Conservation (phyloP, 2,888 invertebrate species). For the Lasioglossum leucozonium region DNA sequence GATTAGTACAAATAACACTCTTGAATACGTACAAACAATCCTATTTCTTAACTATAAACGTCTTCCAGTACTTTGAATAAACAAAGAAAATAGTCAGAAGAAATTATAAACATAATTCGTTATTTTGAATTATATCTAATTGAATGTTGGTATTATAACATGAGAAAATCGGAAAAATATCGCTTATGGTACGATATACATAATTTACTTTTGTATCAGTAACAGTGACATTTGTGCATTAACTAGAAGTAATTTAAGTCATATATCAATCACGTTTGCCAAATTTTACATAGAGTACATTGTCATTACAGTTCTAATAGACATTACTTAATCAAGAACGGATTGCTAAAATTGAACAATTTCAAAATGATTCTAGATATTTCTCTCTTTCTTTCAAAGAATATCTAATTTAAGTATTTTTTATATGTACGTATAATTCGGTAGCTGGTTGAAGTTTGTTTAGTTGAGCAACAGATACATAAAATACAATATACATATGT, state of each 20-base stretch:
- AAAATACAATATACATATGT: not conserved
- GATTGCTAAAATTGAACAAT: not conserved
- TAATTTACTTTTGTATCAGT: not conserved
- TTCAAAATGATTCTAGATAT: not conserved
- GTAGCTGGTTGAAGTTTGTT: not conserved
- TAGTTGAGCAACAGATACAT: not conserved
- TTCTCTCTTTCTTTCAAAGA: not conserved
- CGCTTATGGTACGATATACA: not conserved
- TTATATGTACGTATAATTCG: not conserved
- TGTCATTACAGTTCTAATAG: not conserved
- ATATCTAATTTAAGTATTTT: not conserved
- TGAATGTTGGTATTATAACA: not conserved
- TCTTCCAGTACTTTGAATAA: slow-evolving; percentile 4
- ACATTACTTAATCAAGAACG: not conserved
- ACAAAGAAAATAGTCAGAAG: not conserved
- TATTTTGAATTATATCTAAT: slow-evolving; percentile 3
- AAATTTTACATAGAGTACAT: not conserved
- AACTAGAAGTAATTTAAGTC: not conserved
- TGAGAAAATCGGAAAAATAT: not conserved
- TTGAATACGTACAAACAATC: not conserved
- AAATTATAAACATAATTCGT: not conserved
- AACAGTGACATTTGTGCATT: not conserved
- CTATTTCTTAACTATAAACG: slow-evolving; percentile 3
- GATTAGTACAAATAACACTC: not conserved
- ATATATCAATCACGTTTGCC: not conserved